Evolutionary conservation across 2,888 invertebrate genomes (phyloP).

Genomic region (Oligia fasciuncula): DNA sequence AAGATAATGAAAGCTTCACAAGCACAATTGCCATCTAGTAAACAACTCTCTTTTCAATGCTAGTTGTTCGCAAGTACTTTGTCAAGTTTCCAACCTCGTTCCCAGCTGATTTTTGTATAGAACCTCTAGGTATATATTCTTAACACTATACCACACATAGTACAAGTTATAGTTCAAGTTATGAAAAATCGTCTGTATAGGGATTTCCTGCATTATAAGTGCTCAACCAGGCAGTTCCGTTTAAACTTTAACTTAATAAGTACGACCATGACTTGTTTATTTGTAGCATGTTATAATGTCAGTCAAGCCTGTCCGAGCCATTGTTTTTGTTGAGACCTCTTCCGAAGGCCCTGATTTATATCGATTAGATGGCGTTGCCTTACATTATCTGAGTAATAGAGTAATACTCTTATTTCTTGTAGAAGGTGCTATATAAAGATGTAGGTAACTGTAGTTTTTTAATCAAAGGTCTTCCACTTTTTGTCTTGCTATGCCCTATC

Average conservation of each 20-base stretch:
- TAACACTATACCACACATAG: background rate
- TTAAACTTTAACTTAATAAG: slow-evolving; percentile 43
- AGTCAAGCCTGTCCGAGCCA: background rate
- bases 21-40: background rate
- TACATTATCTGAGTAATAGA: background rate
- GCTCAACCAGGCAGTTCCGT: slow-evolving; percentile 29
- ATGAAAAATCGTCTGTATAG: background rate
- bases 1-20: background rate
- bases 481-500: background rate
- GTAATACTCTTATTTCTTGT: no score
- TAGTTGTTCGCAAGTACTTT: background rate
- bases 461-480: background rate
- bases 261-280: slow-evolving; percentile 36
- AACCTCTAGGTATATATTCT: background rate
- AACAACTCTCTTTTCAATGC: background rate
- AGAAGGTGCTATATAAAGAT: background rate
- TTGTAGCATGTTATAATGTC: slow-evolving; percentile 23
- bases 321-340: slow-evolving; percentile 38
- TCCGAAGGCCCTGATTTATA: slow-evolving; percentile 7
- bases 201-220: slow-evolving; percentile 35
- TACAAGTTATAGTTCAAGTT: background rate
- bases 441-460: background rate
- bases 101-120: background rate
- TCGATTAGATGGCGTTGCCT: slow-evolving; percentile 3
- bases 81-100: background rate